Base-by-base conservation (phyloP, 2,113 vertebrate species). In the Thymallus thymallus region DNA sequence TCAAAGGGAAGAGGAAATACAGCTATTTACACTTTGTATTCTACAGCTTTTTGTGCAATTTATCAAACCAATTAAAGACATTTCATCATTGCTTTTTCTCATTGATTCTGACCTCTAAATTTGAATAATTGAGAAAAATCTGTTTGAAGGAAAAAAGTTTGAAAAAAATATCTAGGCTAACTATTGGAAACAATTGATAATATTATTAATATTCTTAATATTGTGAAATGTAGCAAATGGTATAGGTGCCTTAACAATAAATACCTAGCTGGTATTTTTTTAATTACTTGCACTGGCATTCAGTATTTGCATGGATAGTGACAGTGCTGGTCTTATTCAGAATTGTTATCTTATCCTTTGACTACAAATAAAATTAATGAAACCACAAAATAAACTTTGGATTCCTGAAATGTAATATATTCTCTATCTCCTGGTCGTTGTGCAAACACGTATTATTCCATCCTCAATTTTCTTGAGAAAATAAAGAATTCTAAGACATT, bases 341-440 rank as follows among this genome's bases (percentile, higher is more conserved):
- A 41, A 41, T 41, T 9, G 9, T 41, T 41, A 41, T 41, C 35
- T 41, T 10, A 45, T 46, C 58, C 18, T 68, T 46, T 9, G 32
- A 68, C 35, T 13, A 23, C 13, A n/a, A 68, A 46, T 68, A 22
- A 30, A 13, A 35, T 18, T 0, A 10, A 41, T 66, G 64, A 66
- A 66, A 32, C 64, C 48, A 66, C 35, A 23, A 80, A 76, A 69
- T 48, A 18, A 18, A 51, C 16, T 18, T 51, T 51, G 3, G 14
- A 14, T 80, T 67, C 80, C 77, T 80, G 80, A 83, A 78, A 78
- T 41, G 35, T 41, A 41, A 41, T 76, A 78, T 65, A 66, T 63
- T 70, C 32, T 61, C 72, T 12, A 41, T 41, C 35, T 41, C 35
- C 9, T 2, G 9, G 32, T 32, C 56, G 65, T 74, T 76, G 74